These are phyloP conservation scores for Ivindomyrus marchei DNA, from an alignment of 2,113 vertebrate genomes.

Conservation along the genomic window DNA sequence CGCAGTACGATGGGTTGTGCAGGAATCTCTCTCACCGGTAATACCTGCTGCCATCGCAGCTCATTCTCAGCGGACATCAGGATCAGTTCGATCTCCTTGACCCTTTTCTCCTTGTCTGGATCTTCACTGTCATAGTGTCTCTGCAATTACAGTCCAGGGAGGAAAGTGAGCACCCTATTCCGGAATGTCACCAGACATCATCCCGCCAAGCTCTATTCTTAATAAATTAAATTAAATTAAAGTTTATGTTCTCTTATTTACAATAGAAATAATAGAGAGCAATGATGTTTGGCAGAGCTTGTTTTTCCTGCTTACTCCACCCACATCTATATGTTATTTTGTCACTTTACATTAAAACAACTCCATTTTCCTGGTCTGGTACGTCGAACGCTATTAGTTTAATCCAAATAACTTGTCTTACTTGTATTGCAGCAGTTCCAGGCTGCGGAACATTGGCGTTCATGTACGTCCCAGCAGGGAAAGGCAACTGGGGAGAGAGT, in stretches of 20 bases:
- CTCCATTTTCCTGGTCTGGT: background rate
- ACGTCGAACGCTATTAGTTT: background rate
- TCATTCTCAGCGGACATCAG: constrained; percentile 80
- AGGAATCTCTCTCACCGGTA: constrained; percentile 37
- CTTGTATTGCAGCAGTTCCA: constrained; percentile 90
- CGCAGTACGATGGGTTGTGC: background rate
- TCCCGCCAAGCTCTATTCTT: background rate
- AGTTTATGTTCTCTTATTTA: background rate
- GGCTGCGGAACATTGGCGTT: constrained; percentile 92
- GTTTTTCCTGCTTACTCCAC: background rate
- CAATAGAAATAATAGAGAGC: background rate
- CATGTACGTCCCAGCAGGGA: constrained; percentile 83
- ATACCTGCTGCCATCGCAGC: constrained; percentile 68
- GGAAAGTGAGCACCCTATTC: background rate
- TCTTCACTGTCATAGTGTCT: constrained; percentile 81
- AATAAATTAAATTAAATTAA: background rate
- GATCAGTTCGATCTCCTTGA: constrained; percentile 79
- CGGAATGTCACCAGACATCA: background rate
- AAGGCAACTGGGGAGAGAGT: constrained; percentile 70
- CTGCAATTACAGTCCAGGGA: constrained; percentile 63
- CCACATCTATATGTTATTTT: background rate
- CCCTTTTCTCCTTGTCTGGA: constrained; percentile 77
- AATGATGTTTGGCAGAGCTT: background rate
- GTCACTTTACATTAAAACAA: background rate
- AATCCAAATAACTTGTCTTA: constrained; percentile 43